Evolutionary conservation across 2,113 vertebrate species (phyloP), one percentile per base, ranked within the genome.

Genomic region (Channa argus): DNA sequence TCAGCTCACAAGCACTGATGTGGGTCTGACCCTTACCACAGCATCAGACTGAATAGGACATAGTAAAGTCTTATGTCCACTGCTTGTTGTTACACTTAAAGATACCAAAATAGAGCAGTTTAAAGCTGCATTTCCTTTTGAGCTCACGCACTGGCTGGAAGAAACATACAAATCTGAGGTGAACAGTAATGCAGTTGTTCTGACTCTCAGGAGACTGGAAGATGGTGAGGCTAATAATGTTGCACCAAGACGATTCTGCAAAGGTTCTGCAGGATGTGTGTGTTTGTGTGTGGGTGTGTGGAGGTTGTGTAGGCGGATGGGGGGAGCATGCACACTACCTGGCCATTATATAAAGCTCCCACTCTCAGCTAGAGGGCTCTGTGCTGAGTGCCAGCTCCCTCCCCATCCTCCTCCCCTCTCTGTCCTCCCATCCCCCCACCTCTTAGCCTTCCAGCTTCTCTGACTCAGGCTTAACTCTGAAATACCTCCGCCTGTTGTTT

Each of bases 311-410:
- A 74, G 87, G 87, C 45, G 60, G 74, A 76, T 69, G 68, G 63
- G 61, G 68, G 69, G 73, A 5, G 41, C 62, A 71, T 72, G 80
- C 71, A 84, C 82, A 83, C 85, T 92, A 93, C 90, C 92, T 92
- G 90, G 79, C 85, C 92, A 91, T 93, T 92, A 92, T 87, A 91
- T 93, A 88, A 90, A 89, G 85, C 88, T 88, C 84, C 84, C 66
- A 89, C 92, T 93, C 92, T 91, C 89, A 13, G 91, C 86, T 73
- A 80, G 78, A 91, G 83, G 87, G 80, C 87, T 90, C 60, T 83
- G 84, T 85, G 79, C 77, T 71, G 83, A 86, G 83, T 81, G 85
- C 83, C 89, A 89, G 83, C 86, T 79, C 85, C 87, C 86, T 81
- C 80, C 85, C 67, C 67, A 73, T 80, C 85, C 83, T 83, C 77